Percentiles rank a stretch among this genome's conserved stretches.
Evolutionary conservation across 2,113 vertebrate species (phyloP).

Genomic region (Formicarius rufipectus): DNA sequence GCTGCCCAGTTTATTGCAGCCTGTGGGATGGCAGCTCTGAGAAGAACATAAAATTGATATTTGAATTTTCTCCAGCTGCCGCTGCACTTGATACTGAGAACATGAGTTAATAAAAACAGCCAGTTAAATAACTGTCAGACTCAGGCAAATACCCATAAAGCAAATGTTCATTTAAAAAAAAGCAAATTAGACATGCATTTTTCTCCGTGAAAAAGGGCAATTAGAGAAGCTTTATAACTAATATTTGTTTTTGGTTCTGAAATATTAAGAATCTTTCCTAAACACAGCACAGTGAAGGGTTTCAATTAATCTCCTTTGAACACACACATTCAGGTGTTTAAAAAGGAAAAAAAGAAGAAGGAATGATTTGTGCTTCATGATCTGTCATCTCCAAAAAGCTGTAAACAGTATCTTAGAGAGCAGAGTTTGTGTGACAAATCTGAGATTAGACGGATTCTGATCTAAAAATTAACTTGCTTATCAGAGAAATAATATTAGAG

Average conservation of each 20-base stretch:
- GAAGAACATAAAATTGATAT: conserved; percentile 58
- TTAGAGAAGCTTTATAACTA: conserved; percentile 69
- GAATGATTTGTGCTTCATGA: neutral
- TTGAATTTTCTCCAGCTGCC: conserved; percentile 65
- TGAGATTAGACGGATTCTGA: neutral
- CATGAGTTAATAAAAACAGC: conserved; percentile 71
- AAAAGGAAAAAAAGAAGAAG: conserved; percentile 32
- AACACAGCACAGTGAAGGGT: neutral
- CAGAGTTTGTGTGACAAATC: conserved; percentile 59
- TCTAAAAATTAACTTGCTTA: conserved; percentile 70
- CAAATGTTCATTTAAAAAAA: conserved; percentile 56
- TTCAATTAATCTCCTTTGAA: conserved; percentile 59
- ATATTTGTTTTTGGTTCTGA: conserved; percentile 66
- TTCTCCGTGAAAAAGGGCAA: conserved; percentile 62
- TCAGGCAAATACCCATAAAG: conserved; percentile 68
- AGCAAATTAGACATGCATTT: conserved; percentile 63
- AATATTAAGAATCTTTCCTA: conserved; percentile 26
- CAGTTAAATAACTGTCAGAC: conserved; percentile 74
- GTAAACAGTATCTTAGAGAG: conserved; percentile 47
- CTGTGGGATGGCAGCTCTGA: conserved; percentile 14
- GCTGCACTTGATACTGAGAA: conserved; percentile 57
- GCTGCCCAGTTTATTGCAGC: conserved; percentile 6
- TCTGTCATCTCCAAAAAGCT: conserved; percentile 43
- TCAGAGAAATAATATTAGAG: conserved; percentile 73
- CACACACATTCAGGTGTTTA: conserved; percentile 36